phyloP scores from a whole-genome alignment of 1,140 invertebrate species.

The Kradibia gibbosae region DNA sequence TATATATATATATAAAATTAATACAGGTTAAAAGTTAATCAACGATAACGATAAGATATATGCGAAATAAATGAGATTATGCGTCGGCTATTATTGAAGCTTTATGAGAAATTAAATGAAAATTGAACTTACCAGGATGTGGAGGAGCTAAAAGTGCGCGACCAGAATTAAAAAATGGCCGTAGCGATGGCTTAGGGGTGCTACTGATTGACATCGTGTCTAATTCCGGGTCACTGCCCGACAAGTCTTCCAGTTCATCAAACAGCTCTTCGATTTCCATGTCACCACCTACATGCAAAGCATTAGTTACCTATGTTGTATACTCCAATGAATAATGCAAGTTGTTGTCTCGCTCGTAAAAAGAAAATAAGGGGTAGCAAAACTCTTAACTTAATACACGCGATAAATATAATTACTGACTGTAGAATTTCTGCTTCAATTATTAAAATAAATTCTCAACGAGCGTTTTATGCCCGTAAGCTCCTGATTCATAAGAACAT shows the following conservation, averaged over 20 bases:
- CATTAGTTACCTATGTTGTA: constrained; percentile 5
- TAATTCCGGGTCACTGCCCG: constrained; percentile 94
- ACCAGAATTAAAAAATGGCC: constrained; percentile 95
- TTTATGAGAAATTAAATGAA: not conserved
- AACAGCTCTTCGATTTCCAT: constrained; percentile 85
- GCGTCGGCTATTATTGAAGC: constrained; percentile 5
- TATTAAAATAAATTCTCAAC: not conserved
- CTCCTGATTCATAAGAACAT: not conserved
- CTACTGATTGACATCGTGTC: constrained; percentile 97
- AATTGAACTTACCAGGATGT: constrained; percentile 66
- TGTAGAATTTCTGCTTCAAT: not conserved
- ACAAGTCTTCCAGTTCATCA: constrained; percentile 92
- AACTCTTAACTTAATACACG: not conserved
- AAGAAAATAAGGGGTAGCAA: not conserved
- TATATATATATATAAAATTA: too few species aligned
- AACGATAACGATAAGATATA: not conserved
- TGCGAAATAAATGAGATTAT: not conserved
- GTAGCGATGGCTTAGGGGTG: constrained; percentile 94
- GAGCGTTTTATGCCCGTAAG: not conserved
- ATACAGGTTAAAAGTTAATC: not conserved
- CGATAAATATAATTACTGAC: not conserved
- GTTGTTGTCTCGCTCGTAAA: not conserved
- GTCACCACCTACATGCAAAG: constrained; percentile 71
- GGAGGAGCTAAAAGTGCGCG: constrained; percentile 78
- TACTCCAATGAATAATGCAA: constrained; percentile 17